Conservation (phyloP, 2,113 vertebrate species). For the Planiliza haematocheilus region DNA sequence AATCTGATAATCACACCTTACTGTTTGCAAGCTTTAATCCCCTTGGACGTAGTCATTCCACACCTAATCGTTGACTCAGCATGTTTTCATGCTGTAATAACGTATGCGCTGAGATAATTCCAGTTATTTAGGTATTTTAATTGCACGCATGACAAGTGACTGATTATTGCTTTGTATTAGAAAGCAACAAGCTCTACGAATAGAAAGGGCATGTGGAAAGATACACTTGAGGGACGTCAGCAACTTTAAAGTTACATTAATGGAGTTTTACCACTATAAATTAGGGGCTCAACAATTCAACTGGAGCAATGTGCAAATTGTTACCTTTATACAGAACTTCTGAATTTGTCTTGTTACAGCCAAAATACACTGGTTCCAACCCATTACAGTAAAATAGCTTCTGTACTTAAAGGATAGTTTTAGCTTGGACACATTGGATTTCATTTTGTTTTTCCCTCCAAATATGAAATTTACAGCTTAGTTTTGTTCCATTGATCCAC, state of each 20-base stretch:
- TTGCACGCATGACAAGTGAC: constrained; percentile 9
- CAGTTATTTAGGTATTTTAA: constrained; percentile 32
- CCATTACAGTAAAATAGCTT: neutral
- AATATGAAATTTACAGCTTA: neutral
- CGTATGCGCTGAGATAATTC: constrained; percentile 25
- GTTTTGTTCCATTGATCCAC: neutral
- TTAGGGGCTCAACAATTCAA: no score
- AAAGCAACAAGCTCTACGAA: constrained; percentile 11
- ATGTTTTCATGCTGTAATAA: constrained; percentile 33
- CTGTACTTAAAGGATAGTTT: neutral
- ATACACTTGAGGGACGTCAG: neutral
- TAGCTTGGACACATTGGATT: neutral
- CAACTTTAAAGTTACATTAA: constrained; percentile 9
- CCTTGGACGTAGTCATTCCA: constrained; percentile 37
- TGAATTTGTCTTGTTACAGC: neutral
- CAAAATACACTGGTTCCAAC: neutral
- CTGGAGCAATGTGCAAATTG: neutral
- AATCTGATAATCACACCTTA: constrained; percentile 49
- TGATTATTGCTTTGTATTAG: constrained; percentile 25
- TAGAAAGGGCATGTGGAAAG: neutral
- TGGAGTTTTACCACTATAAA: neutral
- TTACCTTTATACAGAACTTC: neutral
- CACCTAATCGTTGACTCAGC: constrained; percentile 50
- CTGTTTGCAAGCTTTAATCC: constrained; percentile 38
- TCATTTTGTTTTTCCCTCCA: neutral